These are phyloP conservation scores for Drosophila histrio DNA, from an alignment of 2,888 invertebrate genomes.

Conservation along the genomic window DNA sequence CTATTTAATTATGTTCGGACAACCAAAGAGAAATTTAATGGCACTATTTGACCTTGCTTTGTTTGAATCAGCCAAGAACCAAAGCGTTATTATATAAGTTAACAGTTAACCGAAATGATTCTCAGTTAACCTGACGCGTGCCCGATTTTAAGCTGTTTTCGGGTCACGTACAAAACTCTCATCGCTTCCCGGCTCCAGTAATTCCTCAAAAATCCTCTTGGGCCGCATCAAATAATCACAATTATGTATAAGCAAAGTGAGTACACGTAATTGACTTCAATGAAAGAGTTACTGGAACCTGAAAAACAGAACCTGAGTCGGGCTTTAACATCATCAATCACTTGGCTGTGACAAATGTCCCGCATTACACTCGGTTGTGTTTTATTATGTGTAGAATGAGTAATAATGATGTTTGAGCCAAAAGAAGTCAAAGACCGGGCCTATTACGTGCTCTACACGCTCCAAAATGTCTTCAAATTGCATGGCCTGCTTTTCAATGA, in stretches of 20 bases:
- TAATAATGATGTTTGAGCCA: slow-evolving; percentile 38
- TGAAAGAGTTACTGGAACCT: slow-evolving; percentile 23
- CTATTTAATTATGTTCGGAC: neutral
- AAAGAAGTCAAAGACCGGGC: slow-evolving; percentile 60
- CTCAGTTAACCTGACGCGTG: slow-evolving; percentile 10
- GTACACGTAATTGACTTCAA: slow-evolving; percentile 36
- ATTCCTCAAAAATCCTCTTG: slow-evolving; percentile 20
- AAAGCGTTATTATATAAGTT: neutral
- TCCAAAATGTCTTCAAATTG: slow-evolving; percentile 53
- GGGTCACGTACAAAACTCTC: slow-evolving; percentile 28
- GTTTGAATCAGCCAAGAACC: neutral
- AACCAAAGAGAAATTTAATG: neutral
- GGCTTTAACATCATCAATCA: slow-evolving; percentile 61
- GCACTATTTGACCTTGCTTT: neutral
- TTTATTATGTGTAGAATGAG: slow-evolving; percentile 48
- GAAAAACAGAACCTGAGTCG: slow-evolving; percentile 7
- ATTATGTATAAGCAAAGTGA: slow-evolving; percentile 24
- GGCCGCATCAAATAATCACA: slow-evolving; percentile 10
- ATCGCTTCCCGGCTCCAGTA: slow-evolving; percentile 37
- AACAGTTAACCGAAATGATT: neutral
- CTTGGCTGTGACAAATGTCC: slow-evolving; percentile 43
- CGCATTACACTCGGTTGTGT: slow-evolving; percentile 33
- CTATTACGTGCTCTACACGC: slow-evolving; percentile 71
- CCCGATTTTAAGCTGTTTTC: slow-evolving; percentile 1
- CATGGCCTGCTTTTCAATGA: slow-evolving; percentile 54